Evolutionary conservation across 92 coral and sea anemone genomes (phyloP).

Genomic region (Epizoanthus stellaris): DNA sequence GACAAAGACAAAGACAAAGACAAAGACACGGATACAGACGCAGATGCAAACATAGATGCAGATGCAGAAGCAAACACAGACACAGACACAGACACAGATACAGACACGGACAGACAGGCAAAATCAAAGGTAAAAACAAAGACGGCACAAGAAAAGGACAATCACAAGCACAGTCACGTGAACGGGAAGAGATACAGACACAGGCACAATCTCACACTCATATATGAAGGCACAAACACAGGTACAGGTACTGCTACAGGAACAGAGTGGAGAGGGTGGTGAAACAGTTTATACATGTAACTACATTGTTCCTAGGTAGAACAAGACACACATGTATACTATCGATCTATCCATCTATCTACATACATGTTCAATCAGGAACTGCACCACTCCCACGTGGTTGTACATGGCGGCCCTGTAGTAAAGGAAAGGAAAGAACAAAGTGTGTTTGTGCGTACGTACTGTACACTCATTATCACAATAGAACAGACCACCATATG

Average conservation of each 20-base stretch:
- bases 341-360: background rate
- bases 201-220: no score
- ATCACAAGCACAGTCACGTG: background rate
- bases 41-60: no score
- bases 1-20: no score
- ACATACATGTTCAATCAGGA: constrained; percentile 82
- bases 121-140: background rate
- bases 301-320: no score
- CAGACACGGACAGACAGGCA: background rate
- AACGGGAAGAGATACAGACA: background rate
- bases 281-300: no score
- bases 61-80: background rate
- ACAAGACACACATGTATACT: background rate
- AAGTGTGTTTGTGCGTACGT: no score
- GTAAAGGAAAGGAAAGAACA: background rate
- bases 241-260: background rate
- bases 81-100: background rate
- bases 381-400: constrained; percentile 76
- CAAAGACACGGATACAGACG: no score
- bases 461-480: no score
- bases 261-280: no score
- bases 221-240: background rate
- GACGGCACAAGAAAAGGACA: background rate
- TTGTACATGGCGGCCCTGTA: constrained; percentile 84
- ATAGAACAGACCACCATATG: no score